Evolutionary conservation across 2,888 invertebrate species (phyloP), one percentile per base, ranked within the genome.

Genomic region (Torymus tubicola): DNA sequence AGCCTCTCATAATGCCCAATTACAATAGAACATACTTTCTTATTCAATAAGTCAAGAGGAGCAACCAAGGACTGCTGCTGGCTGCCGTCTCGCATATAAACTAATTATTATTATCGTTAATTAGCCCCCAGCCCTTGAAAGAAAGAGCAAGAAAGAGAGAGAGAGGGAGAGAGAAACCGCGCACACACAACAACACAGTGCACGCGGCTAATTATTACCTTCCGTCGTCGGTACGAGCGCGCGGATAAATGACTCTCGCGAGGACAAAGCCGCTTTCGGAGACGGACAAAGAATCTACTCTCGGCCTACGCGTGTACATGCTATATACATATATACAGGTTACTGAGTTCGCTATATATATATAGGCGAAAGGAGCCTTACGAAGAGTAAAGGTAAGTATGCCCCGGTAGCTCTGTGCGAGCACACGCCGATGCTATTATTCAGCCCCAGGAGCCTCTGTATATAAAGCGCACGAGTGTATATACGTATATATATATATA

Each of bases 81-180:
- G n/a, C 42, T 16, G 52, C 58, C 18, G 58, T 61, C 11, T 21
- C 21, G 52, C 55, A n/a, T n/a, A n/a, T 58, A 63, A 69, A 79
- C 74, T 69, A 79, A 79, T 79, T 79, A 69, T 79, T 79, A 58
- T 68, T 77, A 69, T 63, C 77, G 64, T 70, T 70, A 70, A 70
- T 69, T 70, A 63, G 76, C 53, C 55, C 24, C 18, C 65, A 13
- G 53, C 61, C 57, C 16, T 21, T 12, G n/a, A 31, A 5, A 53
- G 1, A 16, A 13, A 67, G 18, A 31, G 31, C 16, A 11, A 52
- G n/a, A 55, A 55, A 68, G 18, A 14, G 42, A n/a, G 14, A 31
- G 24, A 16, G 13, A 24, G 24, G 16, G 50, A 13, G 18, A 65
- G 53, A 50, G 18, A 1, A 63, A 52, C 21, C 57, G 31, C 31